Percentiles rank a stretch among this genome's conserved stretches.
Evolutionary conservation across 2,888 invertebrate species (phyloP).

Genomic region (Junonia oenone): DNA sequence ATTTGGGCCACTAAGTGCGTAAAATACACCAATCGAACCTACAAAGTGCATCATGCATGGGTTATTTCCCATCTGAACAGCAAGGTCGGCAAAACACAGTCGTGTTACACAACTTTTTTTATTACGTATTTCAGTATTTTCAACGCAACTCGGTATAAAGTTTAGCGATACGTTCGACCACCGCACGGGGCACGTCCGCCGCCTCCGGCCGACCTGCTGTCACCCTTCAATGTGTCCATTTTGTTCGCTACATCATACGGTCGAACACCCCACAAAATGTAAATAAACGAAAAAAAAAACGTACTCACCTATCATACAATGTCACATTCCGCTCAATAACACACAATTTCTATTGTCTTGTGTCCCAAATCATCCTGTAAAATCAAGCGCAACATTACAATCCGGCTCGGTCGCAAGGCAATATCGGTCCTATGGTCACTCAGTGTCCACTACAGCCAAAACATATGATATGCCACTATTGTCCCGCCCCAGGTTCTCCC

Average conservation of each 20-base stretch:
- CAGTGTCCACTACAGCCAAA: slow-evolving; percentile 69
- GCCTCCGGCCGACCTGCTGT: slow-evolving; percentile 52
- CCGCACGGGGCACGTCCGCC: slow-evolving; percentile 44
- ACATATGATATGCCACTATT: slow-evolving; percentile 76
- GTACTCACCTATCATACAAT: slow-evolving; percentile 76
- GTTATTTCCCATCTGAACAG: slow-evolving; percentile 42
- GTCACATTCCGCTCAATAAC: slow-evolving; percentile 80
- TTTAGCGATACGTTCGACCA: slow-evolving; percentile 39
- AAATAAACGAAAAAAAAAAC: slow-evolving; percentile 65
- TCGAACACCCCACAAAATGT: slow-evolving; percentile 58
- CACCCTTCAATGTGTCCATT: slow-evolving; percentile 63
- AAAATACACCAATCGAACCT: background rate
- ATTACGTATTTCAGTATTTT: slow-evolving; percentile 33
- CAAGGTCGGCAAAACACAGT: slow-evolving; percentile 53
- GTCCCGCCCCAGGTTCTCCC: slow-evolving; percentile 54
- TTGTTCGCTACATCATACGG: slow-evolving; percentile 54
- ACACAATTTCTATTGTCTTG: slow-evolving; percentile 67
- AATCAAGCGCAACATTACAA: slow-evolving; percentile 72
- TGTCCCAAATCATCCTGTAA: slow-evolving; percentile 73
- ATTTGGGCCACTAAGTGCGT: background rate
- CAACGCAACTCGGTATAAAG: slow-evolving; percentile 34
- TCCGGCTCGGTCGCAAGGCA: slow-evolving; percentile 73
- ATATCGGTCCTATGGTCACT: slow-evolving; percentile 76
- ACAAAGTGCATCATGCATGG: slow-evolving; percentile 31
- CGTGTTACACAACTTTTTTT: slow-evolving; percentile 63